A percentile compares a stretch with the other conserved stretches of the same genome.
phyloP scores from a whole-genome alignment of 2,113 vertebrate genomes.

The Synchiropus splendidus region DNA sequence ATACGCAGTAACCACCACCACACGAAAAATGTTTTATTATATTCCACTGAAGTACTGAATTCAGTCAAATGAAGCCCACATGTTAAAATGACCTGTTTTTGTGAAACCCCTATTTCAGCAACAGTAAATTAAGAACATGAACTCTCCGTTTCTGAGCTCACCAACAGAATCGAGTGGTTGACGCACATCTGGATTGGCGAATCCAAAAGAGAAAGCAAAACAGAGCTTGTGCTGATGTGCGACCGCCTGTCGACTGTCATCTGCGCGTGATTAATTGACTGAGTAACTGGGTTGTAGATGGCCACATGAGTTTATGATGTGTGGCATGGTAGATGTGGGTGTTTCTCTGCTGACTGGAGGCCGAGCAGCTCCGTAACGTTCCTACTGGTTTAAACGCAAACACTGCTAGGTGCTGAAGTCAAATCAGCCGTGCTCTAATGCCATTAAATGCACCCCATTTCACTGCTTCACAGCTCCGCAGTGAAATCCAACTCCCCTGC shows the following conservation, averaged over 20 bases:
- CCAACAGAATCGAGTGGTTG: too few species aligned
- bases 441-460: conserved; percentile 55
- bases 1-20: too few species aligned
- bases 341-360: conserved; percentile 6
- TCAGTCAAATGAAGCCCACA: too few species aligned
- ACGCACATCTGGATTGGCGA: too few species aligned
- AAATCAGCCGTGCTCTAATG: conserved; percentile 51
- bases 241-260: conserved; percentile 20
- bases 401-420: conserved; percentile 27
- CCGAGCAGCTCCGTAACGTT: background rate
- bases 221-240: conserved; percentile 7
- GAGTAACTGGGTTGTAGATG: conserved; percentile 38
- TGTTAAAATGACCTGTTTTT: too few species aligned
- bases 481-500: background rate
- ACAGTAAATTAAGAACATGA: too few species aligned
- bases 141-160: too few species aligned
- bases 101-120: too few species aligned
- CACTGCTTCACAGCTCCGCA: conserved; percentile 39
- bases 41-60: too few species aligned
- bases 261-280: conserved; percentile 44
- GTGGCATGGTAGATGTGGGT: conserved; percentile 11
- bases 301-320: conserved; percentile 25
- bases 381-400: conserved; percentile 17
- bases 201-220: too few species aligned
- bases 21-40: too few species aligned